Percentiles rank a stretch among this genome's conserved stretches.
Evolutionary conservation across 2,888 invertebrate genomes (phyloP).

Genomic region (Stegophylla sp.): DNA sequence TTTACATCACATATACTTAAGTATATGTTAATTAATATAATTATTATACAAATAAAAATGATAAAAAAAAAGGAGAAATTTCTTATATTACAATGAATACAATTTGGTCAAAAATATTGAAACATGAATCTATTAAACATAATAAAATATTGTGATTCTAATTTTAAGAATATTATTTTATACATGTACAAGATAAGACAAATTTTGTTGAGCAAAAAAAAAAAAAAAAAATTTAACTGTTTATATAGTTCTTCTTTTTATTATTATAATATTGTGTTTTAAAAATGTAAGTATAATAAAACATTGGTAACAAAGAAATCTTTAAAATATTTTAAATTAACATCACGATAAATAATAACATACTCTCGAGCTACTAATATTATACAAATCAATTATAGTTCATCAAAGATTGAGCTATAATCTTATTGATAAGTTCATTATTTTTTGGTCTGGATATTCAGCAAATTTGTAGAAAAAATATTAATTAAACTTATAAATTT

Average conservation of each 20-base stretch:
- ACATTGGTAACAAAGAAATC: conserved; percentile 21
- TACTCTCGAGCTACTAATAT: neutral
- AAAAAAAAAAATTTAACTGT: neutral
- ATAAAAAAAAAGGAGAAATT: no score
- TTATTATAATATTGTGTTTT: neutral
- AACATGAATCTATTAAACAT: neutral
- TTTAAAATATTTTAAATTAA: neutral
- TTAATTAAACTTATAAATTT: conserved; percentile 14
- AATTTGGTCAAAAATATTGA: neutral
- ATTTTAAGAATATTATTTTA: conserved; percentile 14
- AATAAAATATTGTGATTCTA: neutral
- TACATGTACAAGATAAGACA: neutral
- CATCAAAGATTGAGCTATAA: neutral
- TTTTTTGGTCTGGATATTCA: conserved; percentile 9
- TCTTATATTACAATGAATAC: neutral
- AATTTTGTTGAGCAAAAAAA: conserved; percentile 24
- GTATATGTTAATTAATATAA: neutral
- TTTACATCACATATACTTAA: no score
- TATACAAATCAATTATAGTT: neutral
- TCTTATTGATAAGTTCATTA: neutral
- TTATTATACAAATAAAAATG: neutral
- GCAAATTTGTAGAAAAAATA: neutral
- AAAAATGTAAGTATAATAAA: conserved; percentile 9
- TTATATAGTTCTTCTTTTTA: neutral
- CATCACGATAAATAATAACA: no score